phyloP scores from a whole-genome alignment of 1,140 invertebrate genomes.

The Adelges cooleyi region DNA sequence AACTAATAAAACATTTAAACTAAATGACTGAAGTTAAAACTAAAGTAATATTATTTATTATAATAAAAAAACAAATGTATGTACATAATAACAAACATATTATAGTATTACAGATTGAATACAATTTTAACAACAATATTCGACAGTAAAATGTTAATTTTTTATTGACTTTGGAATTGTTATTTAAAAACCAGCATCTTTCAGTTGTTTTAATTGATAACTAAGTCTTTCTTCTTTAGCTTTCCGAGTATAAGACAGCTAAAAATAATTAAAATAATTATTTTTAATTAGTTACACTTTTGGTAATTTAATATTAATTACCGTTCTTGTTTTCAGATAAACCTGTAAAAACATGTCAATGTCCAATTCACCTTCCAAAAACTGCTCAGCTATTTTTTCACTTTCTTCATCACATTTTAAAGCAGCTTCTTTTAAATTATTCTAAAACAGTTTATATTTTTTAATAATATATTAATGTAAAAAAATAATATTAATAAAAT shows the following conservation, averaged over 20 bases:
- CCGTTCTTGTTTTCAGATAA: constrained; percentile 54
- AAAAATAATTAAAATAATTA: constrained; percentile 27
- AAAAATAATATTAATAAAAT: background rate
- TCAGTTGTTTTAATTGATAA: constrained; percentile 55
- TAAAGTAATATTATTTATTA: too few species aligned
- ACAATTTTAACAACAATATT: too few species aligned
- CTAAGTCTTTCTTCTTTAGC: constrained; percentile 64
- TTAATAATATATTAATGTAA: background rate
- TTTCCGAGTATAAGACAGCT: constrained; percentile 53
- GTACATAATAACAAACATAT: too few species aligned
- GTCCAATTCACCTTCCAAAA: constrained; percentile 58
- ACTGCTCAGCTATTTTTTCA: constrained; percentile 60
- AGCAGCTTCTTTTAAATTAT: constrained; percentile 18
- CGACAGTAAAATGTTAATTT: too few species aligned
- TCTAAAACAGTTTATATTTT: background rate
- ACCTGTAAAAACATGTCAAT: constrained; percentile 59
- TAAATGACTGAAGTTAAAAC: too few species aligned
- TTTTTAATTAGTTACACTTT: background rate
- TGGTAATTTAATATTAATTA: constrained; percentile 27
- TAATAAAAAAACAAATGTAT: too few species aligned
- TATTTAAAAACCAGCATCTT: constrained; percentile 45
- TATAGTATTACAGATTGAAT: too few species aligned
- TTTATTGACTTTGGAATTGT: too few species aligned
- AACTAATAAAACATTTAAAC: too few species aligned
- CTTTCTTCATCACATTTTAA: constrained; percentile 49